Evolutionary conservation across 2,888 invertebrate genomes (phyloP).

Genomic region (Dorcus parallelipipedus): DNA sequence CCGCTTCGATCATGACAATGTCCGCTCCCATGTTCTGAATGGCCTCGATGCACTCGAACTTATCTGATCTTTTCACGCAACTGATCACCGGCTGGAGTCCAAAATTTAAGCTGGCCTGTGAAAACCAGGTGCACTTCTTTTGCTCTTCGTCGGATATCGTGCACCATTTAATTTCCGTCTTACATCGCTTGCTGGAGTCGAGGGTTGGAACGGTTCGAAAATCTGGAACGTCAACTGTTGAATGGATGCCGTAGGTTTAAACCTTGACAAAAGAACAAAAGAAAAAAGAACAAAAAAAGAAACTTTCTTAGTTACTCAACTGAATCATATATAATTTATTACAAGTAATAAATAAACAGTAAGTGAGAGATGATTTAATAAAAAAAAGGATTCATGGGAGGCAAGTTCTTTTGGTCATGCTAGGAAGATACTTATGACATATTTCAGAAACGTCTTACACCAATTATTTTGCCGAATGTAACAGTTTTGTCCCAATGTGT

Average conservation of each 20-base stretch:
- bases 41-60: constrained; percentile 55
- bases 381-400: no score
- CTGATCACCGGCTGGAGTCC: constrained; percentile 60
- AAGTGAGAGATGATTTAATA: no score
- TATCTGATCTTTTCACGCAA: constrained; percentile 50
- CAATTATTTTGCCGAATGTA: no score
- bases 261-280: no score
- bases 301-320: no score
- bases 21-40: constrained; percentile 54
- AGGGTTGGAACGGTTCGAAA: constrained; percentile 7
- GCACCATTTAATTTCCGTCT: constrained; percentile 57
- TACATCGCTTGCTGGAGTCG: constrained; percentile 29
- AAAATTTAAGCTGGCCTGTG: constrained; percentile 53
- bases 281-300: no score
- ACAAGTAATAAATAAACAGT: no score
- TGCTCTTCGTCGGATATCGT: constrained; percentile 54
- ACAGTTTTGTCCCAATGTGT: no score
- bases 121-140: constrained; percentile 60
- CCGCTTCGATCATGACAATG: constrained; percentile 59
- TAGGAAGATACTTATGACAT: no score
- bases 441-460: no score
- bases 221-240: neutral
- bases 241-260: neutral
- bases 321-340: no score
- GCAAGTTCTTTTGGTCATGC: no score